Conservation (phyloP, 2,797 vertebrate genomes). For the Clarias pachynema region DNA sequence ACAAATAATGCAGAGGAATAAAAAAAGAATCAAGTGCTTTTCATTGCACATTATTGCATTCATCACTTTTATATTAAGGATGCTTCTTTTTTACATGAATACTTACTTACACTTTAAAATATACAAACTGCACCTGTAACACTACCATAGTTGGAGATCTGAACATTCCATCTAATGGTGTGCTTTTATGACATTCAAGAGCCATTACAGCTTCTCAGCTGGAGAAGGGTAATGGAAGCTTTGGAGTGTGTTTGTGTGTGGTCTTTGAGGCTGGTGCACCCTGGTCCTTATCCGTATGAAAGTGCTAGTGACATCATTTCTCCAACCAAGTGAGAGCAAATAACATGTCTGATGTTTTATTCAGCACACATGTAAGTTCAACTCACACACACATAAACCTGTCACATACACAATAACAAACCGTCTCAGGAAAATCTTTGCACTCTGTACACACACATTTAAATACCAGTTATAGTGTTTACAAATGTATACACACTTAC, state of each 20-base stretch:
- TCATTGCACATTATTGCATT: neutral
- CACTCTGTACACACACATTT: neutral
- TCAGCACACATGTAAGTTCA: conserved; percentile 41
- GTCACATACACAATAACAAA: conserved; percentile 15
- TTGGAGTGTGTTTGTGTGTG: conserved; percentile 30
- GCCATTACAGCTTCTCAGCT: conserved; percentile 34
- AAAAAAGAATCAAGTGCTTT: neutral
- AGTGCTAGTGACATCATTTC: conserved; percentile 51
- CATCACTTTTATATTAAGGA: neutral
- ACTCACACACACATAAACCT: conserved; percentile 15
- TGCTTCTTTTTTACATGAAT: neutral
- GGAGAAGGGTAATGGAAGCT: conserved; percentile 39
- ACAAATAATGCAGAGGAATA: neutral
- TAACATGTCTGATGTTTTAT: conserved; percentile 59
- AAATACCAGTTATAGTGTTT: neutral
- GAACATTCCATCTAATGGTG: neutral
- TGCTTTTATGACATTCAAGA: conserved; percentile 36
- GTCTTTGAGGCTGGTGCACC: conserved; percentile 49
- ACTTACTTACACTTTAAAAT: neutral
- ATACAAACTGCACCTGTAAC: neutral
- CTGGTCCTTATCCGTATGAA: conserved; percentile 50
- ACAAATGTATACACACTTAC: conserved; percentile 65
- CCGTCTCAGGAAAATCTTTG: conserved; percentile 7
- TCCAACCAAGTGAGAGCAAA: conserved; percentile 48
- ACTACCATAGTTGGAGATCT: conserved; percentile 3